Percentiles rank a stretch among this genome's conserved stretches.
These are phyloP conservation scores for Phymorhynchus buccinoides DNA, from an alignment of 1,140 invertebrate genomes.

Conservation along the genomic window DNA sequence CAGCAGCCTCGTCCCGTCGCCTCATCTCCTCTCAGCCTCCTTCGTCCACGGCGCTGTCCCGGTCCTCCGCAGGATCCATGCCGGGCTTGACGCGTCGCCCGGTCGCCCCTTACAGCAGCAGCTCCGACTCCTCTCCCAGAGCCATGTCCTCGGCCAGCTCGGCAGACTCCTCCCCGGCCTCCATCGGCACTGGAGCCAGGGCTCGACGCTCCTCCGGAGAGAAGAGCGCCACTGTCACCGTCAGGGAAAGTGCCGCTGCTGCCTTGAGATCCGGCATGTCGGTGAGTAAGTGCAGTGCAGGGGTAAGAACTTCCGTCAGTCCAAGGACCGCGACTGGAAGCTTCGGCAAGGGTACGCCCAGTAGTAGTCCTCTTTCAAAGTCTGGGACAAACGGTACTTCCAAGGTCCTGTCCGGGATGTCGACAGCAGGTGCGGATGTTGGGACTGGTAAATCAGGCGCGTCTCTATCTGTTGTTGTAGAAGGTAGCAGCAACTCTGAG, in stretches of 20 bases:
- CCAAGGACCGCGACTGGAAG: not conserved
- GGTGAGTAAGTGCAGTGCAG: not conserved
- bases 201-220: not conserved
- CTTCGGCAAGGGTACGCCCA: not conserved
- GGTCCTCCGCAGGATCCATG: slow-evolving; percentile 20
- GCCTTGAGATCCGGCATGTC: not conserved
- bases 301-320: not conserved
- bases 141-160: not conserved
- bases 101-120: not conserved
- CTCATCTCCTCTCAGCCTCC: not conserved
- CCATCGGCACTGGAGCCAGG: not conserved
- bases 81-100: slow-evolving; percentile 11
- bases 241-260: not conserved
- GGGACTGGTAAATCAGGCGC: not conserved
- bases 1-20: slow-evolving; percentile 21
- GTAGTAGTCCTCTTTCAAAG: too few relatives aligned
- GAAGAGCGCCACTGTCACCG: not conserved
- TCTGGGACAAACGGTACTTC: not conserved
- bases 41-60: slow-evolving; percentile 21
- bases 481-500: not conserved
- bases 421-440: not conserved
- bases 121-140: slow-evolving; percentile 1
- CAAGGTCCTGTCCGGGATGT: not conserved
- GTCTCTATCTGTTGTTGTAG: not conserved
- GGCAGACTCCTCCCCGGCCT: not conserved